Base-by-base conservation (phyloP, 2,797 vertebrate genomes). In the Paramormyrops hopkinsi region DNA sequence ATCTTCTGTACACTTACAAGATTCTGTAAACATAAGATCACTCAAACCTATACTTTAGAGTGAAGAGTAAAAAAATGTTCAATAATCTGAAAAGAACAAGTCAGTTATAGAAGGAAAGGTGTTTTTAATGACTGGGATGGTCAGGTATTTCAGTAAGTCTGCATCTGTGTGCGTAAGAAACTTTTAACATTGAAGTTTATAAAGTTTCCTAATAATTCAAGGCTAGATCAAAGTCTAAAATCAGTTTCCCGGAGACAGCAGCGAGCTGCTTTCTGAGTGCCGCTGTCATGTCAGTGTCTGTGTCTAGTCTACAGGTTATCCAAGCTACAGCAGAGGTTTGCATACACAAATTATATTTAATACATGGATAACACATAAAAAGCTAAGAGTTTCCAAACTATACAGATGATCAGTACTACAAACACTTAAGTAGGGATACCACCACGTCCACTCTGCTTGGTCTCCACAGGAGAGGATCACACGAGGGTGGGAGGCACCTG, bases 1-100 rank as follows among this genome's bases (percentile, higher is more conserved):
- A 88, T 93, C 46, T 92, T 92, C 90, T 93, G 95, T 96, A 96
- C 96, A 96, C 95, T 95, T 93, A 93, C 92, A 84, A 88, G 93
- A 93, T 92, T 90, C 94, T 46, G 82, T 90, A 86, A 86, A 89
- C 79, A 56, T 48, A n/a, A 44, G 33, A 37, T 79, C 84, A 79
- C 51, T 59, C 65, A 94, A 94, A 96, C 94, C 92, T 90, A 88
- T 90, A 89, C 92, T 92, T 93, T 87, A 92, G 59, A 90, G 86
- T 91, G 91, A 89, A 56, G n/a, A 59, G 73, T 53, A 89, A 89
- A 89, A 41, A 86, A 56, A 88, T 90, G 89, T 88, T 93, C 91
- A 94, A 87, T 89, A 90, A 91, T 91, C 69, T 82, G n/a, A 62
- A 89, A 88, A 84, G 88, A 87, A 93, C 73, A 90, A 92, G 91